Conservation (phyloP, 2,888 invertebrate genomes). For the Baronia brevicornis region DNA sequence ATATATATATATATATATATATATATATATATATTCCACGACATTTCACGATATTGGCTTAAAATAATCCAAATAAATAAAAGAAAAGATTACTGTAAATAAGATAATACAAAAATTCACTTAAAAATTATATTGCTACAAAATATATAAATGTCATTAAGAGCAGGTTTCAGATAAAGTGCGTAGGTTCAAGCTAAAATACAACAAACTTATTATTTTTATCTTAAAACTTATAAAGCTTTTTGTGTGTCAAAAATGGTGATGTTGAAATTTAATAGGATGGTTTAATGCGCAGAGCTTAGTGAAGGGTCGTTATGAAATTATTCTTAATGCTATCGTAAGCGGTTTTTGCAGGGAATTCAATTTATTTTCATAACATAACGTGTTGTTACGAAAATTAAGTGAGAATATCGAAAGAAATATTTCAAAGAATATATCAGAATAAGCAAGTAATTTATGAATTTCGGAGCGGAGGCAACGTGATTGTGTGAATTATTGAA, state of each 20-base stretch:
- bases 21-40: no score
- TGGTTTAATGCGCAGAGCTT: constrained; percentile 31
- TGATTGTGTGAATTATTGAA: constrained; percentile 21
- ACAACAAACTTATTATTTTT: no score
- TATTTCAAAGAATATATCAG: background rate
- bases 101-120: no score
- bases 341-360: constrained; percentile 42
- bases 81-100: no score
- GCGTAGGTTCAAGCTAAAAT: no score
- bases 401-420: constrained; percentile 27
- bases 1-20: no score
- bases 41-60: no score
- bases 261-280: constrained; percentile 35
- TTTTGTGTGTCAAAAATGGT: constrained; percentile 31
- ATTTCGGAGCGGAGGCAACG: constrained; percentile 7
- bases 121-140: no score
- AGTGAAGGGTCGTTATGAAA: constrained; percentile 30
- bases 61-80: no score
- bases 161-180: no score
- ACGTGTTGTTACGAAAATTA: constrained; percentile 38
- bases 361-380: constrained; percentile 46
- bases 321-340: constrained; percentile 41
- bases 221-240: background rate
- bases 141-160: no score
- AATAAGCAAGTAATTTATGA: constrained; percentile 1